phyloP scores from a whole-genome alignment of 1,140 invertebrate genomes.

The Theocolax elegans region DNA sequence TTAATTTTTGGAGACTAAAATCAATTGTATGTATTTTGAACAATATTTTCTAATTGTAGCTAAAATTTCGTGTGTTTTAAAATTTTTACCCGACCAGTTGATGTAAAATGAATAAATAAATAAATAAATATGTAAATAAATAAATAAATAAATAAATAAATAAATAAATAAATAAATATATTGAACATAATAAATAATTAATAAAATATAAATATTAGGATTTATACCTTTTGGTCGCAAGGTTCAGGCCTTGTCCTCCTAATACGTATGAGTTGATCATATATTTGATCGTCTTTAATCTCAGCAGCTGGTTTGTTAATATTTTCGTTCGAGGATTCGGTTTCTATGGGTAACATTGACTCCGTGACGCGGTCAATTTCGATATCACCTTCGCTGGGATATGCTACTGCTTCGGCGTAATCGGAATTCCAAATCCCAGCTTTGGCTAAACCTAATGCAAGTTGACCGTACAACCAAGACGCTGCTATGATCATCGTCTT shows the following conservation, averaged over 20 bases:
- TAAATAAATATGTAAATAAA: too few species aligned
- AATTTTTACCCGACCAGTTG: too few species aligned
- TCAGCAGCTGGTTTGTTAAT: conserved; percentile 65
- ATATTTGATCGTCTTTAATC: conserved; percentile 66
- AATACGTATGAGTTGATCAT: conserved; percentile 73
- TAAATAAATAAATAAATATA: too few species aligned
- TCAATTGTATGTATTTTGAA: too few species aligned
- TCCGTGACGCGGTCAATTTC: conserved; percentile 46
- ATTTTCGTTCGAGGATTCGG: conserved; percentile 48
- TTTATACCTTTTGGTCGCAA: conserved; percentile 81
- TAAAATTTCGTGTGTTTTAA: too few species aligned
- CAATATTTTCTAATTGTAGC: too few species aligned
- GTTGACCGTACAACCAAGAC: conserved; percentile 66
- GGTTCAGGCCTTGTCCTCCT: conserved; percentile 82
- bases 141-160: too few species aligned
- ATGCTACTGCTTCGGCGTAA: conserved; percentile 55
- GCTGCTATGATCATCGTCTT: conserved; percentile 58
- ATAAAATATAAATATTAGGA: too few species aligned
- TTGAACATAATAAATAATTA: too few species aligned
- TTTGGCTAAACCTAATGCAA: conserved; percentile 65
- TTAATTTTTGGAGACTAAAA: too few species aligned
- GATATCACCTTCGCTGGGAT: conserved; percentile 57
- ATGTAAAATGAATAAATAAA: too few species aligned
- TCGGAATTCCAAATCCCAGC: conserved; percentile 61
- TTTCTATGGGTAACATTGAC: conserved; percentile 58